A percentile compares a stretch with the other conserved stretches of the same genome.
phyloP scores from a whole-genome alignment of 2,888 invertebrate genomes.

The Nasonia oneida region DNA sequence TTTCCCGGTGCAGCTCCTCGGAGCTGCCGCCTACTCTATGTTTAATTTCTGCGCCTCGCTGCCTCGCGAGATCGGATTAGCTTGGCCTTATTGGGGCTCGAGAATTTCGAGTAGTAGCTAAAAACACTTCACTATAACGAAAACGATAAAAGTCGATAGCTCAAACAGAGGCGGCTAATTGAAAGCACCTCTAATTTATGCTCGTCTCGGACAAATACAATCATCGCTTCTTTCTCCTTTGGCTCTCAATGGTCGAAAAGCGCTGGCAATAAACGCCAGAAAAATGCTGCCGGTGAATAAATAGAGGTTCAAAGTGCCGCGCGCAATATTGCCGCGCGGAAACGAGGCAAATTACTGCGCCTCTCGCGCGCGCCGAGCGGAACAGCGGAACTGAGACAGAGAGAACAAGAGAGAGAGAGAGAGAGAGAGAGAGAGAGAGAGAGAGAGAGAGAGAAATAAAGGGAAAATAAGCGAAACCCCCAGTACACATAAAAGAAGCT shows the following conservation, averaged over 20 bases:
- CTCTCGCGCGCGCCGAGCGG: not conserved
- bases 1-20: not conserved
- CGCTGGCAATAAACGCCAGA: not conserved
- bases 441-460: no score
- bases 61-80: not conserved
- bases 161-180: no score
- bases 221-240: not conserved
- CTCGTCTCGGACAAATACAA: not conserved
- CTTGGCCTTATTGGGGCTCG: no score
- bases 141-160: no score
- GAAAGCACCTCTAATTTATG: not conserved
- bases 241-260: not conserved
- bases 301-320: not conserved
- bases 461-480: not conserved
- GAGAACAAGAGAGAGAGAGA: no score
- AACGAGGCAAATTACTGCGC: conserved; percentile 2
- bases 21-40: not conserved
- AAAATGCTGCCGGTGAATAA: not conserved
- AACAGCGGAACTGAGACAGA: not conserved
- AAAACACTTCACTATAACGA: no score
- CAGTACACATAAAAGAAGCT: not conserved
- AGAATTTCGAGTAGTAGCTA: no score
- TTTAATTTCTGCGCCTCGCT: not conserved
- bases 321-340: not conserved
- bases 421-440: no score